phyloP scores from a whole-genome alignment of 2,797 vertebrate species.

The Lagorchestes hirsutus region DNA sequence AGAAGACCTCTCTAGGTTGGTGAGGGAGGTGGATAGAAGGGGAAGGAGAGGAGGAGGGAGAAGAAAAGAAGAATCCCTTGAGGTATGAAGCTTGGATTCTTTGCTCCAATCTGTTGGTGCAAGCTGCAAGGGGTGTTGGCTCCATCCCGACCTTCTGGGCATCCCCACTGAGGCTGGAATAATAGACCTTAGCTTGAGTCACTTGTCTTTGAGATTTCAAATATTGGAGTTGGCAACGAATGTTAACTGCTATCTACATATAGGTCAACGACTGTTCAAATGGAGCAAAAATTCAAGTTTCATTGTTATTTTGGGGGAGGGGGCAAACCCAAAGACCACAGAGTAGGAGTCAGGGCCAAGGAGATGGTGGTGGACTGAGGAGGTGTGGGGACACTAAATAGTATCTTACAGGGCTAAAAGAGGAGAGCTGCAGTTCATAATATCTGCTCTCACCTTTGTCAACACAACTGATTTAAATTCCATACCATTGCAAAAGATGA shows the following conservation, averaged over 20 bases:
- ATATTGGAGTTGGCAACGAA: constrained; percentile 10
- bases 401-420: background rate
- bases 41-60: constrained; percentile 27
- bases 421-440: background rate
- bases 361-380: background rate
- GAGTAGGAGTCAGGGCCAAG: background rate
- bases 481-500: constrained; percentile 37
- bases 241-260: background rate
- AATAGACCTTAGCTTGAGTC: background rate
- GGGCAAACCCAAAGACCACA: background rate
- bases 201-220: constrained; percentile 21
- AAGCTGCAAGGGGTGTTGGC: constrained; percentile 1
- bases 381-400: background rate
- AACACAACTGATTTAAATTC: constrained; percentile 46
- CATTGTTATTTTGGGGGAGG: background rate
- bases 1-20: background rate
- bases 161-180: background rate
- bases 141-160: background rate
- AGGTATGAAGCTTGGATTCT: background rate
- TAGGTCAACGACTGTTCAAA: background rate
- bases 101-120: background rate
- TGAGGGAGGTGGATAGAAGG: background rate
- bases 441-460: constrained; percentile 1
- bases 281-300: background rate
- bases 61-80: background rate